Base-by-base conservation (phyloP, 2,888 invertebrate species). In the Suillia variegata region DNA sequence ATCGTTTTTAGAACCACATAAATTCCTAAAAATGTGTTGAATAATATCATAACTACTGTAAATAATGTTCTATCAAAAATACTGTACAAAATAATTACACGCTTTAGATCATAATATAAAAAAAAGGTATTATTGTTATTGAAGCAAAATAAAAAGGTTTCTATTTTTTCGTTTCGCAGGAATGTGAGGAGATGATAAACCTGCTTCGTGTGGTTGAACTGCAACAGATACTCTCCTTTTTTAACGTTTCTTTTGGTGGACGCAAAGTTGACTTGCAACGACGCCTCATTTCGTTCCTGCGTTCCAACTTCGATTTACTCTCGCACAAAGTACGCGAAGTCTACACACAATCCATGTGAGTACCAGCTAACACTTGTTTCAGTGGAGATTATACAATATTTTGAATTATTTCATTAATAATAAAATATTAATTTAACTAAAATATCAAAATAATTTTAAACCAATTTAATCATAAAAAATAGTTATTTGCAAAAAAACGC, bases 161-260 rank as follows among this genome's bases (percentile, higher is more conserved):
- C n/a, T n/a, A n/a, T n/a, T n/a, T n/a, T n/a, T n/a, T n/a, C n/a
- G n/a, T n/a, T 54, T 70, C 73, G 2, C 52, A 80, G 80, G 80
- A 80, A 70, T 81, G 77, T 70, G 76, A 81, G 78, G 79, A 79
- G 68, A 81, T 79, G 79, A 69, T 82, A 73, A 74, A 75, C 70
- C 76, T 77, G 71, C 92, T 93, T 84, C 88, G 93, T 74, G 92
- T 93, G 71, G 89, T 90, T 80, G 93, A 93, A 83, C 88, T 94
- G 78, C 92, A 93, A 84, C 89, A 89, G 83, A 84, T 94, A 78
- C 85, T 93, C 78, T 89, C 89, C 75, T 91, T 87, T 83, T 89
- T 91, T 70, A 91, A 91, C 69, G 86, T 89, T 80, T 91, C 90
- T 76, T 90, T 90, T 82, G 87, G 88, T 71, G 93, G 93, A 65